Conservation (phyloP, 2,113 vertebrate genomes). For the Dipodomys merriami region DNA sequence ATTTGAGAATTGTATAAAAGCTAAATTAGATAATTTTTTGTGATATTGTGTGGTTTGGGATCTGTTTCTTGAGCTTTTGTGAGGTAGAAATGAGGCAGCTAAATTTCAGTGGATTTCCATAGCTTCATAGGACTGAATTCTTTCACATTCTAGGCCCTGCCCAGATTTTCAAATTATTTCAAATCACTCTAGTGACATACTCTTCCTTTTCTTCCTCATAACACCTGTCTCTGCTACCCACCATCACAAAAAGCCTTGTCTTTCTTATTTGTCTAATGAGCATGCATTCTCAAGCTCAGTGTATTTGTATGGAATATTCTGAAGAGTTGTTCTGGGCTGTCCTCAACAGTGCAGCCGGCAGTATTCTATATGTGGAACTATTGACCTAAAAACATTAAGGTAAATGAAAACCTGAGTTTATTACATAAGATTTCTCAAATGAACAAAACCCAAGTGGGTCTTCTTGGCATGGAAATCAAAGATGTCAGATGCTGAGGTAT, state of each 20-base stretch:
- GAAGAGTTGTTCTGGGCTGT: neutral
- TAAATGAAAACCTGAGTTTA: neutral
- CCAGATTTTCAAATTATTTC: neutral
- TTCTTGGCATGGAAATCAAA: neutral
- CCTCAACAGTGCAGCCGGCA: neutral
- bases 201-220: neutral
- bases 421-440: neutral
- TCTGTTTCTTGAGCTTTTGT: too few species aligned
- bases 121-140: neutral
- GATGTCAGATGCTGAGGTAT: neutral
- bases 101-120: neutral
- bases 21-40: neutral
- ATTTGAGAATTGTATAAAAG: neutral
- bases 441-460: neutral
- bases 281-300: neutral
- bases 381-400: neutral
- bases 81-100: neutral
- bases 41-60: neutral
- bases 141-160: neutral
- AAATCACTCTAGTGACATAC: neutral
- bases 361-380: neutral
- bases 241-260: neutral
- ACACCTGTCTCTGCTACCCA: neutral
- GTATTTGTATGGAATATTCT: rapidly evolving
- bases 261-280: neutral